Base-by-base conservation (phyloP, 1,140 invertebrate genomes). In the Hypsibius dujardini region DNA sequence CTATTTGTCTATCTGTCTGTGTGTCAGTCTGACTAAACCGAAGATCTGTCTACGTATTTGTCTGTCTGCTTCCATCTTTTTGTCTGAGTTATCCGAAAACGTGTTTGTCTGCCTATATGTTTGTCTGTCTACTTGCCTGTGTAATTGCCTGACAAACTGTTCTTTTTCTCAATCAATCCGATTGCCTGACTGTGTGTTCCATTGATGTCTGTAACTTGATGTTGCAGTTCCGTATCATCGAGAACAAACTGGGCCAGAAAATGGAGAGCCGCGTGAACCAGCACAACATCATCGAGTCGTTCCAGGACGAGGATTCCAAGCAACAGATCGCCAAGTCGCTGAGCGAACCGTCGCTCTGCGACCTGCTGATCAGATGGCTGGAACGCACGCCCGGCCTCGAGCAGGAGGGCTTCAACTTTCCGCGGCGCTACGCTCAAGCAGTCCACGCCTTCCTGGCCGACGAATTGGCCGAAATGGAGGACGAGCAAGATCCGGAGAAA, bases 151-250 rank as follows among this genome's bases (percentile, higher is more conserved):
- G n/a, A n/a, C n/a, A n/a, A n/a, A n/a, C n/a, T n/a, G n/a, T n/a
- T n/a, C n/a, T n/a, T n/a, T n/a, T n/a, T n/a, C n/a, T n/a, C n/a
- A n/a, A n/a, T n/a, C n/a, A n/a, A n/a, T n/a, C n/a, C n/a, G n/a
- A n/a, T n/a, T n/a, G n/a, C n/a, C n/a, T n/a, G n/a, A n/a, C n/a
- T n/a, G n/a, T n/a, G n/a, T n/a, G n/a, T n/a, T n/a, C n/a, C n/a
- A n/a, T n/a, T n/a, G n/a, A n/a, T n/a, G n/a, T n/a, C n/a, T n/a
- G n/a, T n/a, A n/a, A n/a, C n/a, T n/a, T n/a, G n/a, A n/a, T 67
- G 92, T 75, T 95, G 42, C 95, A 98, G 78, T 98, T 98, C 80
- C 85, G 95, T 2, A 80, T 98, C 1, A 79, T 99, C 28, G 95
- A 98, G 82, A 98, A 98, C 77, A 98, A 97, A 82, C 79, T 99